phyloP scores from a whole-genome alignment of 2,113 vertebrate species.

The Phylloscopus whistleri region DNA sequence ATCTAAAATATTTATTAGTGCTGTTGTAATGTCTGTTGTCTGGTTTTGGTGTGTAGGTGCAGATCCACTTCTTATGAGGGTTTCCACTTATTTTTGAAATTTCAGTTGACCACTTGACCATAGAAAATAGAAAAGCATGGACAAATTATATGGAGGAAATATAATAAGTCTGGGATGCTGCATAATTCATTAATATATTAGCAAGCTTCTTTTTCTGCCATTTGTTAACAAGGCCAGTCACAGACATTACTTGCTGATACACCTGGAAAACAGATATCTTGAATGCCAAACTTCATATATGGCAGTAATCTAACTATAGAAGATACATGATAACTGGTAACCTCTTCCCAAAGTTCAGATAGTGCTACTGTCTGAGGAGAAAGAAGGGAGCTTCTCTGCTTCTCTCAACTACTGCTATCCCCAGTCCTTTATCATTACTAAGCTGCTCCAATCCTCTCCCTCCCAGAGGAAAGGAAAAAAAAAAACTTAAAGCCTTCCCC shows the following conservation, averaged over 20 bases:
- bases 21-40: neutral
- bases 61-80: conserved; percentile 40
- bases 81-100: conserved; percentile 39
- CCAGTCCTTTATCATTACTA: neutral
- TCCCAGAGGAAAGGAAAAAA: neutral
- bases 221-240: neutral
- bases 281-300: neutral
- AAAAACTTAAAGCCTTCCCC: neutral
- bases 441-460: neutral
- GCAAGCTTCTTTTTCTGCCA: neutral
- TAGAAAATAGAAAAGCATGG: neutral
- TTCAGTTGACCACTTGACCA: neutral
- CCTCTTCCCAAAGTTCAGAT: neutral
- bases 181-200: neutral
- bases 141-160: neutral
- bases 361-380: neutral
- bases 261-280: neutral
- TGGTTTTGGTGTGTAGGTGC: neutral
- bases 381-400: neutral
- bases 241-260: neutral
- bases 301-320: neutral
- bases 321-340: neutral
- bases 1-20: neutral
- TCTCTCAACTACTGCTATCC: neutral
- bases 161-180: neutral